Evolutionary conservation across 2,888 invertebrate species (phyloP), one percentile per base, ranked within the genome.

Genomic region (Plagodis pulveraria): DNA sequence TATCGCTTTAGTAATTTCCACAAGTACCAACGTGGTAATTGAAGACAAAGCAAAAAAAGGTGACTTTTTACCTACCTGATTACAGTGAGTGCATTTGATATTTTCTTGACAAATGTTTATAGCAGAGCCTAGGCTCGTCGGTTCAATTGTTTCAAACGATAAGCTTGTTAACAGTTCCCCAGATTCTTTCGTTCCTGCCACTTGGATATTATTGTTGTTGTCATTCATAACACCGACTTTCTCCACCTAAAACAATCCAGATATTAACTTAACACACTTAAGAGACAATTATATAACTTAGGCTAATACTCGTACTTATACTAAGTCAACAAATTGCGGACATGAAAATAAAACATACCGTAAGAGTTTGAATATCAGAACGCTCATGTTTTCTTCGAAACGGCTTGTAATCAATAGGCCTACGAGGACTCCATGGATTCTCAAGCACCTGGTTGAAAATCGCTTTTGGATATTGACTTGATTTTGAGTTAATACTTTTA

Each of bases 381-480:
- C 36, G 11, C 33, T 60, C 62, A 51, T 58, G 43, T 80, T 83
- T 87, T 80, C 77, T 81, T 44, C 78, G 76, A 63, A 82, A 81
- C 6, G 89, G 91, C 65, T 72, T 86, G 66, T 78, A 89, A 60
- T 80, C 80, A 50, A 75, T 75, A 9, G 91, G 87, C 48, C 81
- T 74, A 44, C 91, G 86, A 4, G 93, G 89, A 67, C 84, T 86
- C 94, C 94, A 94, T 9, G 94, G 94, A 73, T 89, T 93, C n/a
- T 93, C 93, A 68, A 93, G 72, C 12, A 94, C 93, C 70, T 92
- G 86, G 73, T 94, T 94, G 50, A 88, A 86, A 64, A 93, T 86
- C 32, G 84, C 82, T 57, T 57, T 65, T 38, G 64, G 5, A 11
- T 62, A 44, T 6, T 7, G 46, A 42, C 50, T 63, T 7, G 41